A percentile compares a stretch with the other conserved stretches of the same genome.
These are phyloP conservation scores for Elanoides forficatus DNA, from an alignment of 2,113 vertebrate genomes.

Conservation along the genomic window DNA sequence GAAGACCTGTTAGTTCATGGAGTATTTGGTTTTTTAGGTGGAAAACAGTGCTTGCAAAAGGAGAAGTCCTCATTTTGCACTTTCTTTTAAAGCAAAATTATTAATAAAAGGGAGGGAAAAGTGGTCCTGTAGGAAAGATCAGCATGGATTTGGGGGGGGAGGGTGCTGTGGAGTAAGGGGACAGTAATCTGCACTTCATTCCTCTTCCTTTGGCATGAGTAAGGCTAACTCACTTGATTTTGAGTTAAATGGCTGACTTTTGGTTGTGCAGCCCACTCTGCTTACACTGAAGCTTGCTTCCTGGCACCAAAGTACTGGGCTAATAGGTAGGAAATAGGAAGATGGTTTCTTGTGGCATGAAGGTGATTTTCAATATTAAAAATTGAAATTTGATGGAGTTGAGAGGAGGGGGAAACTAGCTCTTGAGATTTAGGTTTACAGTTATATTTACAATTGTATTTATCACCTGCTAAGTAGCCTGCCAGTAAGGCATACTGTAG, in stretches of 20 bases:
- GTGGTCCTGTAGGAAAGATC: not conserved
- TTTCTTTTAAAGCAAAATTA: not conserved
- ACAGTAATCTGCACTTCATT: not conserved
- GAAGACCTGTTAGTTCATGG: not conserved
- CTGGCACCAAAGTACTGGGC: too few relatives aligned
- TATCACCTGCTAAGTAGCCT: not conserved
- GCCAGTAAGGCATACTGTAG: not conserved
- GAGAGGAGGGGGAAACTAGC: not conserved
- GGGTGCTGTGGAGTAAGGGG: not conserved
- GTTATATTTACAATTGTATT: not conserved
- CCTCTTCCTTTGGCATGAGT: not conserved
- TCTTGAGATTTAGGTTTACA: not conserved
- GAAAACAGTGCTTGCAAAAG: not conserved
- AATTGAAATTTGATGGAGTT: not conserved
- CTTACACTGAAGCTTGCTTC: not conserved
- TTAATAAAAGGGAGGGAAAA: not conserved
- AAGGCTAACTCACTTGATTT: not conserved
- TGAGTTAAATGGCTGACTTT: not conserved
- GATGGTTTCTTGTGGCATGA: not conserved
- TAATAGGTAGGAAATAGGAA: not conserved
- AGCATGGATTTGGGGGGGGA: not conserved
- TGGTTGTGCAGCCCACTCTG: not conserved
- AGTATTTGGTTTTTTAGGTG: not conserved
- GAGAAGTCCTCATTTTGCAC: not conserved
- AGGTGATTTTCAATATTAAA: not conserved